Evolutionary conservation across 1,140 invertebrate genomes (phyloP).

Genomic region (Drosophila parabipectinata): DNA sequence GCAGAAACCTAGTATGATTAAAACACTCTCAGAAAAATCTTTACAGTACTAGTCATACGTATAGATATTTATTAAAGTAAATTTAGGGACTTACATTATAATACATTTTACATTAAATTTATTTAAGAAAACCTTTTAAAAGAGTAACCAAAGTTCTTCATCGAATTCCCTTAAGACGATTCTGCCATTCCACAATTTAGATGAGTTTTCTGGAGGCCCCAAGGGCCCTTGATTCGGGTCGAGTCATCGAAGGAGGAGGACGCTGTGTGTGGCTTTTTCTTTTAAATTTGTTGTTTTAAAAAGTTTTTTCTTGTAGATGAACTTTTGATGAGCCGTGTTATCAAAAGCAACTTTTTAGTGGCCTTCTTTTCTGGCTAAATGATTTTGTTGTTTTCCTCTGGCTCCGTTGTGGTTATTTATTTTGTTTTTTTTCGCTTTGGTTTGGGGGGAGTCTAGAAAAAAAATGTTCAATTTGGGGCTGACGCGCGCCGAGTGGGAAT

Average conservation of each 20-base stretch:
- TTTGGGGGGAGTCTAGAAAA: slow-evolving; percentile 30
- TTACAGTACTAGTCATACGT: neutral
- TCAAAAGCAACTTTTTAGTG: slow-evolving; percentile 69
- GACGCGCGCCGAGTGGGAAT: slow-evolving; percentile 59
- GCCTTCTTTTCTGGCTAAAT: slow-evolving; percentile 21
- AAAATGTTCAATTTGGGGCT: slow-evolving; percentile 65
- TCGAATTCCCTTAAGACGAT: neutral
- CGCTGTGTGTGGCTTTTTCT: slow-evolving; percentile 60
- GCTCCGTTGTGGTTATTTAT: slow-evolving; percentile 33
- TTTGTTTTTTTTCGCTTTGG: slow-evolving; percentile 11
- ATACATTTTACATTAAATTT: neutral
- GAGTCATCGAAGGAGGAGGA: slow-evolving; percentile 10
- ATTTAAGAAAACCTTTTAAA: neutral
- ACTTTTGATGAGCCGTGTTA: slow-evolving; percentile 76
- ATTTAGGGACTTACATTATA: neutral
- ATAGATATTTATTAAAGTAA: neutral
- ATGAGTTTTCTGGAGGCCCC: slow-evolving; percentile 21
- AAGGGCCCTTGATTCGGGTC: slow-evolving; percentile 25
- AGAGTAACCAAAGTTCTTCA: slow-evolving; percentile 27
- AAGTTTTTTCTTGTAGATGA: slow-evolving; percentile 78
- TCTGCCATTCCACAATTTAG: slow-evolving; percentile 33
- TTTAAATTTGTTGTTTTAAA: slow-evolving; percentile 63
- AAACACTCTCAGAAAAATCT: neutral
- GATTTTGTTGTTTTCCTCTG: slow-evolving; percentile 34
- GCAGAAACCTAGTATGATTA: slow-evolving; percentile 6